Conservation (phyloP, 2,797 vertebrate species). For the Phylloscopus collybita region DNA sequence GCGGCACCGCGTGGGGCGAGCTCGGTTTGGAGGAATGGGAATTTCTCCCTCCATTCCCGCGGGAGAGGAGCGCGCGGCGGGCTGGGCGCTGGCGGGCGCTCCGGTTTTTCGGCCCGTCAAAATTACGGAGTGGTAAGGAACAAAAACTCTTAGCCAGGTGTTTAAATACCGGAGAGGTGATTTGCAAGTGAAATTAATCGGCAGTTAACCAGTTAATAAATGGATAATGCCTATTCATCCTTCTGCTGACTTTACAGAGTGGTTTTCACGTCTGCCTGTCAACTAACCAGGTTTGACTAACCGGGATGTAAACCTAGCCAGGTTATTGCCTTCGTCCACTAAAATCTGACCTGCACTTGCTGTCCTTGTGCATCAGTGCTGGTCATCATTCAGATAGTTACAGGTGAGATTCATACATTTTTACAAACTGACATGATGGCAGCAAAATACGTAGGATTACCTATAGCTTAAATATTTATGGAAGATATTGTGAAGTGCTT, state of each 20-base stretch:
- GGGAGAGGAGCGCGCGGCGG: not conserved
- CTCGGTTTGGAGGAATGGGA: not conserved
- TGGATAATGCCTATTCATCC: conserved; percentile 49
- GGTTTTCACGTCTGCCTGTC: conserved; percentile 3
- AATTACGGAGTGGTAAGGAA: not conserved
- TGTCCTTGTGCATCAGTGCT: not conserved
- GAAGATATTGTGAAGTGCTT: not conserved
- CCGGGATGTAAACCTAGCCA: not conserved
- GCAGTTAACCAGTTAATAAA: conserved; percentile 60
- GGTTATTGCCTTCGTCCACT: not conserved
- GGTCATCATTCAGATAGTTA: not conserved
- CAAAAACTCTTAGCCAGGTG: not conserved
- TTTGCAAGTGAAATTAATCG: conserved; percentile 35
- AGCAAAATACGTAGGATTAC: not conserved
- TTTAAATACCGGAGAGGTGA: conserved; percentile 13
- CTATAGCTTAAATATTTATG: not conserved
- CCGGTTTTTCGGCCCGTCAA: not conserved
- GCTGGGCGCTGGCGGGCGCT: not conserved
- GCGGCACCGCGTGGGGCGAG: not conserved
- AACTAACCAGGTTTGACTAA: not conserved
- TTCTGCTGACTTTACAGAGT: conserved; percentile 44
- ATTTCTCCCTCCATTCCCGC: not conserved
- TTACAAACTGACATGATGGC: not conserved
- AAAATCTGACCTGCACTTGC: not conserved
- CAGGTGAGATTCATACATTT: not conserved